Base-by-base conservation (phyloP, 1,140 invertebrate species). In the Bactericera cockerelli region DNA sequence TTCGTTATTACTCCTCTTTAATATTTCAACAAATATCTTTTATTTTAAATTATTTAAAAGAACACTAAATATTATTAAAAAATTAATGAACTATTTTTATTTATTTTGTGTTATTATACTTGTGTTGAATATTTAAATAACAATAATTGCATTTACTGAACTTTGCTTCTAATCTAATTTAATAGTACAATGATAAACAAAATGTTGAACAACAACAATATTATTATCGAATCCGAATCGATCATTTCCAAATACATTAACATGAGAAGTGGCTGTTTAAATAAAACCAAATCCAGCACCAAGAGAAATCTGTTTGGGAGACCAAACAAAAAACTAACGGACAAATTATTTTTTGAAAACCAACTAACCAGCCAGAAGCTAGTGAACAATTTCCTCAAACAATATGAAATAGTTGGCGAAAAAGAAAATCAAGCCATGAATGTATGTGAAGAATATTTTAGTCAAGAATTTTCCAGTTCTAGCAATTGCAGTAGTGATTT, bases 311-410 rank as follows among this genome's bases (percentile, higher is more conserved):
- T 49, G 3, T 49, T 49, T 49, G 42, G 42, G 8, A 49, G 22
- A 22, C 42, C 42, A 49, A 49, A 49, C 22, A 49, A 49, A 49
- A 49, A 49, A 49, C 19, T 49, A 49, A 49, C n/a, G 42, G 42
- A 49, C 42, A 49, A 49, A 49, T 49, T 49, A 49, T 49, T 49
- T 49, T 49, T 19, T 49, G 42, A 49, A 49, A 49, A 49, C 19
- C 42, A 49, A 49, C n/a, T 49, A 19, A 49, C 8, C 19, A 6
- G 22, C 19, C n/a, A 49, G 8, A 49, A 49, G 3, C n/a, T 49
- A 3, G 22, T 49, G 6, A 19, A 16, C 19, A 22, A 49, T 49
- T 49, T 49, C 19, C 19, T 49, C n/a, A 49, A 49, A 19, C n/a
- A 49, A 16, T 49, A 49, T 49, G 42, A 49, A 49, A 49, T 6